Percentiles rank a stretch among this genome's conserved stretches.
Conservation (phyloP, 2,113 vertebrate species). For the Dromaius novaehollandiae region DNA sequence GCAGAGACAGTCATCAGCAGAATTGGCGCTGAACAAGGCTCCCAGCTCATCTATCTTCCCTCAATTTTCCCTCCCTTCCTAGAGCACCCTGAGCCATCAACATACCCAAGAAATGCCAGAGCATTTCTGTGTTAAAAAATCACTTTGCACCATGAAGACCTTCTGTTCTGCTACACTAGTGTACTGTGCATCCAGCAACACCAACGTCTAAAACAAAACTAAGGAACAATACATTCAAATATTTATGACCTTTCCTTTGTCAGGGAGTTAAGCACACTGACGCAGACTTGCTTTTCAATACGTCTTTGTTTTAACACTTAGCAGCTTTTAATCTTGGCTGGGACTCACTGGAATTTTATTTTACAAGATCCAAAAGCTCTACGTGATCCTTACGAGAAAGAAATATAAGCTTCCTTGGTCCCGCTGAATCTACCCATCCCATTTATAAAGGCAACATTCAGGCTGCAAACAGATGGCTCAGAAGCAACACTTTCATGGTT, state of each 20-base stretch:
- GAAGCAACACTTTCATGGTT: not conserved
- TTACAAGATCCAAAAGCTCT: conserved; percentile 42
- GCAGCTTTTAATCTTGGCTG: conserved; percentile 53
- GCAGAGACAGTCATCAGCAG: not conserved
- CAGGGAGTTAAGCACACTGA: not conserved
- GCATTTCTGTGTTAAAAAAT: not conserved
- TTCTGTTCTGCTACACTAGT: not conserved
- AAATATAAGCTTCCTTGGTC: not conserved
- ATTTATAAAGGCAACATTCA: conserved; percentile 33
- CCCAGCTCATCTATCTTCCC: not conserved
- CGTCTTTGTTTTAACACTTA: conserved; percentile 46
- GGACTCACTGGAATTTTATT: conserved; percentile 38
- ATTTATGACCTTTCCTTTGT: not conserved
- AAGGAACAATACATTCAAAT: not conserved
- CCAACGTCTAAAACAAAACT: not conserved
- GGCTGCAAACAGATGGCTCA: conserved; percentile 44
- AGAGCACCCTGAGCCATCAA: not conserved
- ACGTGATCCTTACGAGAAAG: conserved; percentile 55
- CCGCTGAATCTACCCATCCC: conserved; percentile 2
- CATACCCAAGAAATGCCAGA: not conserved
- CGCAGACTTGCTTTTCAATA: conserved; percentile 19
- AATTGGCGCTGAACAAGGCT: not conserved
- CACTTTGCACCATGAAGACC: not conserved
- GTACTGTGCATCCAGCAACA: not conserved
- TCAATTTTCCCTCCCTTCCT: not conserved